Evolutionary conservation across 1,140 invertebrate genomes (phyloP), one percentile per base, ranked within the genome.

Genomic region (Micrasema minimum): DNA sequence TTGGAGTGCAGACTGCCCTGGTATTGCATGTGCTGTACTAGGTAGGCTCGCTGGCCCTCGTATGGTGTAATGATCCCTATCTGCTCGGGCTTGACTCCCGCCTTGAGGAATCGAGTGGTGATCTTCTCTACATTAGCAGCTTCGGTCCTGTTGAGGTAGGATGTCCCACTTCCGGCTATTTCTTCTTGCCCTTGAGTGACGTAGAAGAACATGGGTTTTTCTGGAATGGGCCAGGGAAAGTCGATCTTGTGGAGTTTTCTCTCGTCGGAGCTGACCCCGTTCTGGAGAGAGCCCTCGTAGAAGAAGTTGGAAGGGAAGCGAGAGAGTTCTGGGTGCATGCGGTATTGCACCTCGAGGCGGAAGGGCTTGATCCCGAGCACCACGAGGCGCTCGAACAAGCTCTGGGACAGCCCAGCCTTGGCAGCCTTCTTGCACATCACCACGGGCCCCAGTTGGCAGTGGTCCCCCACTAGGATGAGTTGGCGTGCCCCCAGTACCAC

Each of bases 31-130:
- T 99, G 97, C 78, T 99, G 97, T 0, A 95, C 97, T 51, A 99
- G 84, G 82, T 98, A 99, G 0, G 97, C 96, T n/a, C 98, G 85
- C 79, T 99, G 98, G 0, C 98, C 96, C 84, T 99, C 98, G 76
- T 99, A 99, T 0, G 98, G 98, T 0, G 98, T 99, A 46, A 99
- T 98, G 23, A 99, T 96, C n/a, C 98, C 98, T 66, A 99, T 99
- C 81, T 99, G 98, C 76, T 98, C 96, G 0, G 98, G 97, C 77
- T 96, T 94, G 0, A 99, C 92, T 4, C 98, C 97, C 9, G 93
- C 93, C 76, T 97, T 92, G 5, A 99, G 82, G 77, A 99, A 97
- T 45, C 93, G 87, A 0, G 96, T 98, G 0, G 95, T 94, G 41
- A 99, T 91, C 80, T 99, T 99, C 81, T 99, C 98, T 0, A 99